Conservation (phyloP, 2,888 invertebrate species). For the Dugesia japonica region DNA sequence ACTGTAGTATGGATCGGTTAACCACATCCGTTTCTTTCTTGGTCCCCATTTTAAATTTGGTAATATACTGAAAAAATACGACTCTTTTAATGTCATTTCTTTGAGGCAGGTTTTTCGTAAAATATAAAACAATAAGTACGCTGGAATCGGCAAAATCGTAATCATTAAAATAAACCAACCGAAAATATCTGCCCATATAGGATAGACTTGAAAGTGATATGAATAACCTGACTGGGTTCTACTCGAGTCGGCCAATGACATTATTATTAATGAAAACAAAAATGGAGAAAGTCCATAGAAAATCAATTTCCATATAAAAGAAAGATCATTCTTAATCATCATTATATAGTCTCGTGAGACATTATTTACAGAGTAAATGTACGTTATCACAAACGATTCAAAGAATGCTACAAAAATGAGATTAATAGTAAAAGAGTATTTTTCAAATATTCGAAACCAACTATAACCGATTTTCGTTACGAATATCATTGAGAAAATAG, state of each 20-base stretch:
- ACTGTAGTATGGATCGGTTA: background rate
- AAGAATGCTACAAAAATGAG: background rate
- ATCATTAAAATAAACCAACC: background rate
- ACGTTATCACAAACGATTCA: background rate
- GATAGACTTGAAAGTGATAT: background rate
- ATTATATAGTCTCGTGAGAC: background rate
- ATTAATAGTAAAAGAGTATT: background rate
- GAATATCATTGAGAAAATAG: background rate
- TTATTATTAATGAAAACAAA: too few species aligned
- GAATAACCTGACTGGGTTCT: background rate
- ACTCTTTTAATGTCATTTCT: background rate
- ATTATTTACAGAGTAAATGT: background rate
- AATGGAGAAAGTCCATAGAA: too few species aligned
- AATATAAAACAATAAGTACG: background rate
- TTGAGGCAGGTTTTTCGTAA: background rate
- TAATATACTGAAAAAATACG: background rate
- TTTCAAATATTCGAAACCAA: background rate
- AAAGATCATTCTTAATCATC: background rate
- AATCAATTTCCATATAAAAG: too few species aligned
- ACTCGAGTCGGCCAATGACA: too few species aligned
- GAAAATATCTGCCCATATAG: background rate
- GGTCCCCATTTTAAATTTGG: constrained; percentile 15
- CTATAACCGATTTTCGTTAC: background rate
- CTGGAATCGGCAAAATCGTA: background rate
- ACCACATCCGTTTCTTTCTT: background rate